Conservation (phyloP, 2,888 invertebrate species). For the Macropis europaea region DNA sequence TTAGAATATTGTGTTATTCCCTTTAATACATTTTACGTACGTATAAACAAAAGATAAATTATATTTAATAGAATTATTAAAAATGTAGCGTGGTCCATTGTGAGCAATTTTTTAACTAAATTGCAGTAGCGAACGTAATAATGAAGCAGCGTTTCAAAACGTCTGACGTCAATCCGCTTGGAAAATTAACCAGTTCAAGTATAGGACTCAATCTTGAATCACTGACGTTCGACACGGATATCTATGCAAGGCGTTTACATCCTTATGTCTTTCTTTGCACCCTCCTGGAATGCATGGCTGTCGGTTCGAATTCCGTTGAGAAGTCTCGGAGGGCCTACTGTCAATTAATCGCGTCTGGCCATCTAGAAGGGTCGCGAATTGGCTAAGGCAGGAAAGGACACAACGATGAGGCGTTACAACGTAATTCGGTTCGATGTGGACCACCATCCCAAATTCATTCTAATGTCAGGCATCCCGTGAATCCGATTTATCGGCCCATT, state of each 20-base stretch:
- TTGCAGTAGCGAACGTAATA: slow-evolving; percentile 34
- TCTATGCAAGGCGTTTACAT: slow-evolving; percentile 35
- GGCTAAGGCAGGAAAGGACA: slow-evolving; percentile 45
- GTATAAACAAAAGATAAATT: no score
- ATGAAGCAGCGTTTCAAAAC: background rate
- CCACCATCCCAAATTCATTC: slow-evolving; percentile 43
- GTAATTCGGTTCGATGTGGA: slow-evolving; percentile 65
- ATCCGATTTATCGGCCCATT: slow-evolving; percentile 74
- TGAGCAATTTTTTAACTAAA: no score
- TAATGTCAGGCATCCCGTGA: slow-evolving; percentile 67
- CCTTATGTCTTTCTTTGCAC: slow-evolving; percentile 58
- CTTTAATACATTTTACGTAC: no score
- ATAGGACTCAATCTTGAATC: slow-evolving; percentile 28
- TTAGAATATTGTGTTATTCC: no score
- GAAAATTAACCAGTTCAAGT: slow-evolving; percentile 40
- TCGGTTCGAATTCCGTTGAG: slow-evolving; percentile 74
- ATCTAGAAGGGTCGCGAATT: slow-evolving; percentile 67
- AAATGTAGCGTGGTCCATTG: no score
- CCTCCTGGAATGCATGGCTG: slow-evolving; percentile 69
- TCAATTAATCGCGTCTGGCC: slow-evolving; percentile 77
- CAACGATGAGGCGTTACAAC: slow-evolving; percentile 56
- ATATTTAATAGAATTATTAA: no score
- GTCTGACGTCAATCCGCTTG: background rate
- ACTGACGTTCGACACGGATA: slow-evolving; percentile 23
- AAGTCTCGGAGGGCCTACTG: slow-evolving; percentile 71